A percentile compares a stretch with the other conserved stretches of the same genome.
These are phyloP conservation scores for Apamea crenata DNA, from an alignment of 2,888 invertebrate species.

Conservation along the genomic window DNA sequence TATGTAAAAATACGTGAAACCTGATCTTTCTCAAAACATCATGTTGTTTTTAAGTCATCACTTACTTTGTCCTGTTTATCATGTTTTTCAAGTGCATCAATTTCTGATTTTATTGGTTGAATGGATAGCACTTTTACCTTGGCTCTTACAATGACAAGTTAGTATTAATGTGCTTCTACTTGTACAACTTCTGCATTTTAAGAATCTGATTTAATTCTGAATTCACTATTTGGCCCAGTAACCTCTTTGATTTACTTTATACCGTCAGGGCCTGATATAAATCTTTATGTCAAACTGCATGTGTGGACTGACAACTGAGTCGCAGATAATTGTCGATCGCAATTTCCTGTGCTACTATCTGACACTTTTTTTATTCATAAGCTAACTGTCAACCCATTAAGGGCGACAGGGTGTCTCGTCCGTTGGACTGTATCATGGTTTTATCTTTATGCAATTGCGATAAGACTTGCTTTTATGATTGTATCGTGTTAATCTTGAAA, in stretches of 20 bases:
- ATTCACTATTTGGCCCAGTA: conserved; percentile 70
- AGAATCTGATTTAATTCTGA: conserved; percentile 68
- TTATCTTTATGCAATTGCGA: conserved; percentile 45
- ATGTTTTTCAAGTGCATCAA: conserved; percentile 17
- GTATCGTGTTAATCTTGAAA: conserved; percentile 1
- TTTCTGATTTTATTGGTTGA: not conserved
- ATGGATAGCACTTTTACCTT: conserved; percentile 7
- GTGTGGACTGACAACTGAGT: conserved; percentile 75
- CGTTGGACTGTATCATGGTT: conserved; percentile 37
- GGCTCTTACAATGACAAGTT: not conserved
- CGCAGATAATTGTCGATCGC: conserved; percentile 84
- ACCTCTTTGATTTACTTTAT: conserved; percentile 69
- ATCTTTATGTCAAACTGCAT: conserved; percentile 75
- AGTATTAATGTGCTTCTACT: conserved; percentile 29
- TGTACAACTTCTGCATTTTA: conserved; percentile 58
- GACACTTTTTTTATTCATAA: conserved; percentile 80
- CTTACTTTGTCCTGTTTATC: conserved; percentile 11
- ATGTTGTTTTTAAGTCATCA: conserved; percentile 37
- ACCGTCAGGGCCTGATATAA: conserved; percentile 73
- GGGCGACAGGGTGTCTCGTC: conserved; percentile 64
- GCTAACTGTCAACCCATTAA: conserved; percentile 72
- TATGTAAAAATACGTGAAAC: conserved; percentile 45
- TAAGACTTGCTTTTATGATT: conserved; percentile 35
- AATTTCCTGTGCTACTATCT: conserved; percentile 86
- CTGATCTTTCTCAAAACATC: conserved; percentile 39